Evolutionary conservation across 1,140 invertebrate genomes (phyloP).

Genomic region (Brachionus manjavacas): DNA sequence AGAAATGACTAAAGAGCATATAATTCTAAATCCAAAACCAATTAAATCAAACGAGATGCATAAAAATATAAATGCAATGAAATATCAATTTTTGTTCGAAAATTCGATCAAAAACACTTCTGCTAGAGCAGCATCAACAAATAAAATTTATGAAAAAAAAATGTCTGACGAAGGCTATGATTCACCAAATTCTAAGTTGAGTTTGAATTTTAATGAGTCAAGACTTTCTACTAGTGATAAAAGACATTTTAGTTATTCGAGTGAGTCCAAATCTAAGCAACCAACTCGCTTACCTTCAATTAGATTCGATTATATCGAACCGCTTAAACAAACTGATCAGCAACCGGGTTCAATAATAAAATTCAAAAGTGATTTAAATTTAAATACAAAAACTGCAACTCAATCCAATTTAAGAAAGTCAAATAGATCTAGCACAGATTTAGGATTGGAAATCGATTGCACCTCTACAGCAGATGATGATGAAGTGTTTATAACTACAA

Average conservation of each 20-base stretch:
- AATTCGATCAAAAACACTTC: neutral
- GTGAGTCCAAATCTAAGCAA: neutral
- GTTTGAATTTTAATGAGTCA: neutral
- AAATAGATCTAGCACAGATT: neutral
- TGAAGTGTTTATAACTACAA: neutral
- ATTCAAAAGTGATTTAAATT: neutral
- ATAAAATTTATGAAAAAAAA: neutral
- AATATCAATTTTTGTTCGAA: neutral
- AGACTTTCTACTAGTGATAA: neutral
- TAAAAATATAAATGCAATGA: neutral
- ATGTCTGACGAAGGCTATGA: neutral
- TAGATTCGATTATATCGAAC: neutral
- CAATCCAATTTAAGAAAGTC: neutral
- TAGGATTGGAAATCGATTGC: neutral
- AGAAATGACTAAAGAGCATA: conserved; percentile 57
- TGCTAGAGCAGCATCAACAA: neutral
- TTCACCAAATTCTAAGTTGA: neutral
- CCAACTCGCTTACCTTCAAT: neutral
- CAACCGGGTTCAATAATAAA: neutral
- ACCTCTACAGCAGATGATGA: neutral
- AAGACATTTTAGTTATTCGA: neutral
- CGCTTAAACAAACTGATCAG: neutral
- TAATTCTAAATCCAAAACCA: conserved; percentile 62
- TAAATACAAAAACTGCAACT: neutral
- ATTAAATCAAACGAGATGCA: neutral